Evolutionary conservation across 2,888 invertebrate species (phyloP).

Genomic region (Ochlodes sylvanus): DNA sequence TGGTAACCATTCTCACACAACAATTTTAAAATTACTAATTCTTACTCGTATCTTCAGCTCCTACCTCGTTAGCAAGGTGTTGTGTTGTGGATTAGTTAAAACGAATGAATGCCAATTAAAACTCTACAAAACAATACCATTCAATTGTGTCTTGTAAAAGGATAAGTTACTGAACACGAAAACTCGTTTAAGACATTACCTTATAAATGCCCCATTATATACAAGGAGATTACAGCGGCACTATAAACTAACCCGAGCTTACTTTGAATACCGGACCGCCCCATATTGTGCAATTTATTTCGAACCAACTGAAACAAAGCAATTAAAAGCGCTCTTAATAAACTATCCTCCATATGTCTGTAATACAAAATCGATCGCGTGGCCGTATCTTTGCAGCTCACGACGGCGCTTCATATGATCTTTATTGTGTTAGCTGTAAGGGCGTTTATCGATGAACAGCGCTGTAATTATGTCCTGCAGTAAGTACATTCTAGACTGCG

Average conservation of each 20-base stretch:
- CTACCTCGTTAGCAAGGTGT: too few species aligned
- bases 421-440: neutral
- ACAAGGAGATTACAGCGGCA: slow-evolving; percentile 19
- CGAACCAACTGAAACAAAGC: slow-evolving; percentile 30
- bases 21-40: too few species aligned
- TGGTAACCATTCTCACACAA: too few species aligned
- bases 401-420: neutral
- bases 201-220: slow-evolving; percentile 1
- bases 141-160: too few species aligned
- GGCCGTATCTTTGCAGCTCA: slow-evolving; percentile 13
- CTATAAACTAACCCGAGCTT: slow-evolving; percentile 24
- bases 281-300: slow-evolving; percentile 27
- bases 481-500: slow-evolving; percentile 5
- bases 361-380: slow-evolving; percentile 31
- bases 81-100: too few species aligned
- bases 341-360: slow-evolving; percentile 35
- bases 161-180: too few species aligned
- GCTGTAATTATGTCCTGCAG: slow-evolving; percentile 3
- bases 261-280: slow-evolving; percentile 17
- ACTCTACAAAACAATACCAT: too few species aligned
- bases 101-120: too few species aligned
- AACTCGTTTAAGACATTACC: too few species aligned
- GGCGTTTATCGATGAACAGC: neutral
- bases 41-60: too few species aligned
- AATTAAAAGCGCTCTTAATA: slow-evolving; percentile 35